These are phyloP conservation scores for Oreocharis arfaki DNA, from an alignment of 2,113 vertebrate species.

Conservation along the genomic window DNA sequence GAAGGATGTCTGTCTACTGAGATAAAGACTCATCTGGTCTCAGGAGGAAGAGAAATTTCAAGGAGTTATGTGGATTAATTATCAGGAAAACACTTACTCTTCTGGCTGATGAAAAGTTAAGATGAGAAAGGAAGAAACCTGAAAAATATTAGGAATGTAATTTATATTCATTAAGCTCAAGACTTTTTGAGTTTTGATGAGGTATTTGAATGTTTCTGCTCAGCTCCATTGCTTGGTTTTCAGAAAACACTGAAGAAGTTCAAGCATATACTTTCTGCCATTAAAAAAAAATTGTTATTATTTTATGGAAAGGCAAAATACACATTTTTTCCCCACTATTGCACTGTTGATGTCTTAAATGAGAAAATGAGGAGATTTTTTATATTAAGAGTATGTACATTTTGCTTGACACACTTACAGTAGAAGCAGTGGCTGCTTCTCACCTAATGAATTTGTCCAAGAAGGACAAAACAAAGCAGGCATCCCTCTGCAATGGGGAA, in stretches of 20 bases:
- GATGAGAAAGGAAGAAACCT: neutral
- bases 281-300: too few relatives aligned
- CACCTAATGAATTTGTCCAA: neutral
- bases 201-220: neutral
- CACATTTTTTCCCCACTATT: neutral
- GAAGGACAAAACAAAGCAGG: neutral
- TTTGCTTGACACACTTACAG: neutral
- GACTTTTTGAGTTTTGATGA: neutral
- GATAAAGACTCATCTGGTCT: slow-evolving; percentile 54
- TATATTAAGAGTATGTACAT: neutral
- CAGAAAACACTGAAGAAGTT: neutral
- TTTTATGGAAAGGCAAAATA: neutral
- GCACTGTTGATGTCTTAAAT: neutral
- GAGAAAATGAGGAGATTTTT: neutral
- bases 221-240: neutral
- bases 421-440: neutral
- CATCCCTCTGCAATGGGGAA: neutral
- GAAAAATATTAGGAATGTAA: neutral
- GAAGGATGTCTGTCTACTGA: slow-evolving; percentile 54
- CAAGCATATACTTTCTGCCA: neutral
- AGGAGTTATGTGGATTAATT: slow-evolving; percentile 35
- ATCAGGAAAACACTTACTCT: slow-evolving; percentile 21
- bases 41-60: slow-evolving; percentile 39
- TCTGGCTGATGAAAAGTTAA: neutral
- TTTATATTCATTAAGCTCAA: neutral